Conservation (phyloP, 2,113 vertebrate species). For the Urocynchramus pylzowi region DNA sequence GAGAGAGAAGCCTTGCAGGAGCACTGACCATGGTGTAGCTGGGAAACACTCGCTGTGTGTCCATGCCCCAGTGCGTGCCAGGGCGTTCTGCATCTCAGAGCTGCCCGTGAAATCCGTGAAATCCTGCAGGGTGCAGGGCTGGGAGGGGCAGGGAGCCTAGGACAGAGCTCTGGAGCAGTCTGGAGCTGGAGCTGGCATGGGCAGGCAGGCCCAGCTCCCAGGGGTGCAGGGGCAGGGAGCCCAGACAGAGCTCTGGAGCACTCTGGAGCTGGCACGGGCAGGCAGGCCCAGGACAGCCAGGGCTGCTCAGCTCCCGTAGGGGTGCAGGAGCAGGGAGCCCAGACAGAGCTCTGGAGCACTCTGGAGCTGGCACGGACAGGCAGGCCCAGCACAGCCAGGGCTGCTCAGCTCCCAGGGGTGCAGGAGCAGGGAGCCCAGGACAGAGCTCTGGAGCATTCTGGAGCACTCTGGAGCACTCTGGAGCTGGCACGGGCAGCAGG, state of each 20-base stretch:
- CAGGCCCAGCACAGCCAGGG: too few relatives aligned
- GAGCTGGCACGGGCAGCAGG: too few relatives aligned
- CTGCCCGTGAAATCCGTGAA: fast-evolving
- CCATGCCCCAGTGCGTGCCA: fast-evolving
- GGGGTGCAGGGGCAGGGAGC: fast-evolving
- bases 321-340: too few relatives aligned
- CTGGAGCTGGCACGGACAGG: not conserved
- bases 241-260: not conserved
- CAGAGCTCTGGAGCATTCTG: too few relatives aligned
- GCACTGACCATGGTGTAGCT: fast-evolving
- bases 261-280: too few relatives aligned
- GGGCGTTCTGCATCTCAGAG: not conserved
- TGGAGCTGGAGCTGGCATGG: fast-evolving
- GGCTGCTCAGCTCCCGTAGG: too few relatives aligned
- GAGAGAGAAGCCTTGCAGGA: not conserved
- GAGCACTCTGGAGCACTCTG: too few relatives aligned
- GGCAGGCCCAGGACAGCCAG: too few relatives aligned
- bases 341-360: not conserved
- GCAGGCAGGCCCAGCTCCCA: too few relatives aligned
- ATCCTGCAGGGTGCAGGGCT: fast-evolving
- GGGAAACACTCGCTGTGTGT: fast-evolving
- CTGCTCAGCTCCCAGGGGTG: not conserved
- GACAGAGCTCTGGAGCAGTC: fast-evolving
- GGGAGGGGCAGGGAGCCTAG: fast-evolving
- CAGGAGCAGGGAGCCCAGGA: too few relatives aligned